A percentile compares a stretch with the other conserved stretches of the same genome.
These are phyloP conservation scores for Garra rufa DNA, from an alignment of 2,113 vertebrate genomes.

Conservation along the genomic window DNA sequence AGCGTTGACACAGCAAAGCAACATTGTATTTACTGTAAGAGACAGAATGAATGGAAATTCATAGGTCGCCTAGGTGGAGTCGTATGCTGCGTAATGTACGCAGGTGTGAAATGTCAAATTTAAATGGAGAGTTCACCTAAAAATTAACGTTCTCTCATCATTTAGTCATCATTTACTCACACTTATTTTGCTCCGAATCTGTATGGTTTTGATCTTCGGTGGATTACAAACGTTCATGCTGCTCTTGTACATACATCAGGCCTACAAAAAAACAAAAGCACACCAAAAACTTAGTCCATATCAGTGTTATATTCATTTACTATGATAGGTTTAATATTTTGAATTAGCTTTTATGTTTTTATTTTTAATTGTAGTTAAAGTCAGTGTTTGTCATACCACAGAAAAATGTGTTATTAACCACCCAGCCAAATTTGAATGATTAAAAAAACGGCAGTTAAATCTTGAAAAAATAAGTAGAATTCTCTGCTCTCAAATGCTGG, in stretches of 20 bases:
- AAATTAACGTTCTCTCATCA: background rate
- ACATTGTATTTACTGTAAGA: constrained; percentile 3
- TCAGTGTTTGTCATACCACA: too few relatives aligned
- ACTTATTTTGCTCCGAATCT: background rate
- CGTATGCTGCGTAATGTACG: background rate
- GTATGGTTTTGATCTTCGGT: too few relatives aligned
- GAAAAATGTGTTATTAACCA: too few relatives aligned
- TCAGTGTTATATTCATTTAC: background rate
- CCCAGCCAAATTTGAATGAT: too few relatives aligned
- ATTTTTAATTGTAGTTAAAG: too few relatives aligned
- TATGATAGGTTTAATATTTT: background rate
- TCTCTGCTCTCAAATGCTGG: too few relatives aligned
- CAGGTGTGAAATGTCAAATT: background rate
- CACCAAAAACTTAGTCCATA: background rate
- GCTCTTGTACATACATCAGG: background rate
- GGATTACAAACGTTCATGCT: background rate
- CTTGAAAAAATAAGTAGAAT: too few relatives aligned
- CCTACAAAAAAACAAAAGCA: background rate
- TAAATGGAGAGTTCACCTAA: background rate
- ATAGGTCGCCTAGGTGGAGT: background rate
- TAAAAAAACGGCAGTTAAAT: too few relatives aligned
- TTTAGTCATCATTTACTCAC: background rate
- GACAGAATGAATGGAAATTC: background rate
- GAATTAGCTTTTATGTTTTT: background rate
- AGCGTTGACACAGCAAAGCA: background rate